Percentiles rank a stretch among this genome's conserved stretches.
phyloP scores from a whole-genome alignment of 2,113 vertebrate genomes.

The Puntigrus tetrazona region DNA sequence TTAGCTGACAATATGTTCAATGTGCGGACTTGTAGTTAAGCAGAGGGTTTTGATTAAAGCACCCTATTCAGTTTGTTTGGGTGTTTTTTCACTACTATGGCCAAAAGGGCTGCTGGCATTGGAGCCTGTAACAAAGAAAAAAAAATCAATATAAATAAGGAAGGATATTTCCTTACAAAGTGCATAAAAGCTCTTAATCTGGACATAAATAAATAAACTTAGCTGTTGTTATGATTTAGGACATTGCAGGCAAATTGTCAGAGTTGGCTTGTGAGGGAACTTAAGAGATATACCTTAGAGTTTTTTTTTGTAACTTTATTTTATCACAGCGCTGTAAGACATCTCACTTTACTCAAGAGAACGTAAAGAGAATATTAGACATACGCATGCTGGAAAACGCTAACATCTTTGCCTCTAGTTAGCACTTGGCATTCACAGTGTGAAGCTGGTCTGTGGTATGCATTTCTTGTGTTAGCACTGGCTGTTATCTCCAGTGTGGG shows the following conservation, averaged over 20 bases:
- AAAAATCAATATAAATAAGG: background rate
- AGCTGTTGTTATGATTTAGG: background rate
- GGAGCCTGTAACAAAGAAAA: background rate
- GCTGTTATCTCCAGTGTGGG: slow-evolving; percentile 23
- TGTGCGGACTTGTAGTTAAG: slow-evolving; percentile 36
- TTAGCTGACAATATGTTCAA: slow-evolving; percentile 46
- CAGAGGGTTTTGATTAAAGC: slow-evolving; percentile 53
- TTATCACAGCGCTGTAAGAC: background rate
- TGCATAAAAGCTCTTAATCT: slow-evolving; percentile 21
- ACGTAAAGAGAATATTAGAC: slow-evolving; percentile 1
- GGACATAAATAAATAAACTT: slow-evolving; percentile 20
- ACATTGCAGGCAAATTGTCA: slow-evolving; percentile 1
- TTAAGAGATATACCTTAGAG: background rate
- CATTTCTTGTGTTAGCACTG: slow-evolving; percentile 43
- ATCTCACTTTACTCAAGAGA: background rate
- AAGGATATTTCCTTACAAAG: slow-evolving; percentile 15
- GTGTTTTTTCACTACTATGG: background rate
- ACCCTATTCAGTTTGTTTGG: background rate
- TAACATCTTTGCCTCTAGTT: slow-evolving; percentile 30
- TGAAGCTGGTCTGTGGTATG: slow-evolving; percentile 7
- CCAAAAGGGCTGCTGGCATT: background rate
- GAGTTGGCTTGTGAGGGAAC: background rate
- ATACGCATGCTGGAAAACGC: background rate
- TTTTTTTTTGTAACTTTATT: background rate
- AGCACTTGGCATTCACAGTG: slow-evolving; percentile 38